These are phyloP conservation scores for Amazona guildingii DNA, from an alignment of 2,113 vertebrate genomes.

Conservation along the genomic window DNA sequence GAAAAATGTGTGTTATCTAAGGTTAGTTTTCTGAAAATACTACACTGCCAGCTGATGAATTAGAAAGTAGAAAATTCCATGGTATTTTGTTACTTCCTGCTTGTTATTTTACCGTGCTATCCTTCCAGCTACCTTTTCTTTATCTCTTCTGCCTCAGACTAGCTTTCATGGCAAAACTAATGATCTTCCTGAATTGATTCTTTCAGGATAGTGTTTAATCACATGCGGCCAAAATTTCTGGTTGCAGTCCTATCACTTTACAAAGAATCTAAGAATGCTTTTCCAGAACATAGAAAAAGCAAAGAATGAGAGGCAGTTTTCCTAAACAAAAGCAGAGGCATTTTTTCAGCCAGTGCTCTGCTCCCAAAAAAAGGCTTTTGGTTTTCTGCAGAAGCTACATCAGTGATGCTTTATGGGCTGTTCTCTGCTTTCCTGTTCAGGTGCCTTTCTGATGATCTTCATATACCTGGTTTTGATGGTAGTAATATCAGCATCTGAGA, in stretches of 20 bases:
- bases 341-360: not conserved
- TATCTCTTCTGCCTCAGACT: not conserved
- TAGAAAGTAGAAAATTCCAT: not conserved
- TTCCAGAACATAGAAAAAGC: not conserved
- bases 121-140: not conserved
- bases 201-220: not conserved
- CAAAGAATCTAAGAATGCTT: not conserved
- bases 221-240: not conserved
- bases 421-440: not conserved
- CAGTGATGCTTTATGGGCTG: not conserved
- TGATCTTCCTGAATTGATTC: not conserved
- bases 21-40: not conserved
- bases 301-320: not conserved
- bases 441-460: not conserved
- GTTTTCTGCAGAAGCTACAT: not conserved
- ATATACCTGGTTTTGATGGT: not conserved
- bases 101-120: not conserved
- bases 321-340: not conserved
- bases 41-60: not conserved
- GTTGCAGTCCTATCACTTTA: not conserved
- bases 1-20: not conserved
- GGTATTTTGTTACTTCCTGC: not conserved
- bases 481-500: not conserved
- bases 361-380: not conserved
- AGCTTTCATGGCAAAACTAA: not conserved